These are phyloP conservation scores for Tipula lateralis DNA, from an alignment of 2,888 invertebrate species.

Conservation along the genomic window DNA sequence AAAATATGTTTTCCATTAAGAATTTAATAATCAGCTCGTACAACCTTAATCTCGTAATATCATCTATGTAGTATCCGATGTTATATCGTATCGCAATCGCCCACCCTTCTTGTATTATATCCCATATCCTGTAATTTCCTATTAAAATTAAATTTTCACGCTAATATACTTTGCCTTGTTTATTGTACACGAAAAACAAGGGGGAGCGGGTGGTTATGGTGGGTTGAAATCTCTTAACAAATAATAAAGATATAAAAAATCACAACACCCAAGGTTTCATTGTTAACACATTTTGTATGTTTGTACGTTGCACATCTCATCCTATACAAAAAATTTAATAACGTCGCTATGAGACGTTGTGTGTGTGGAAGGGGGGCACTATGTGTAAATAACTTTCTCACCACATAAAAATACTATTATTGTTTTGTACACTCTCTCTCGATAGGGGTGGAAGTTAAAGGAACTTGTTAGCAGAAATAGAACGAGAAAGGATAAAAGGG, in stretches of 20 bases:
- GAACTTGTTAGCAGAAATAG: background rate
- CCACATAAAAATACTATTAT: background rate
- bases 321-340: background rate
- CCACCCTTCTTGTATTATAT: background rate
- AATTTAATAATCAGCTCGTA: background rate
- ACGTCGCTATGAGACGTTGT: background rate
- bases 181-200: background rate
- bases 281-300: background rate
- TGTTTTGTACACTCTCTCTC: background rate
- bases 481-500: no score
- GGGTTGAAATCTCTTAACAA: background rate
- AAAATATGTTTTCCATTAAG: constrained; percentile 1
- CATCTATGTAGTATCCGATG: background rate
- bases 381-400: background rate
- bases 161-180: background rate
- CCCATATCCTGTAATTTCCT: background rate
- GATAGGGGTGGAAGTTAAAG: background rate
- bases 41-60: background rate
- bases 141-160: constrained; percentile 24
- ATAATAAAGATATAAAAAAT: constrained; percentile 14
- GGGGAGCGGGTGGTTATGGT: background rate
- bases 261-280: background rate
- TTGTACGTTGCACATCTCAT: background rate
- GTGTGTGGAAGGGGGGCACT: background rate
- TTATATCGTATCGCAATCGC: background rate